Base-by-base conservation (phyloP, 2,797 vertebrate species). In the Pterois miles region DNA sequence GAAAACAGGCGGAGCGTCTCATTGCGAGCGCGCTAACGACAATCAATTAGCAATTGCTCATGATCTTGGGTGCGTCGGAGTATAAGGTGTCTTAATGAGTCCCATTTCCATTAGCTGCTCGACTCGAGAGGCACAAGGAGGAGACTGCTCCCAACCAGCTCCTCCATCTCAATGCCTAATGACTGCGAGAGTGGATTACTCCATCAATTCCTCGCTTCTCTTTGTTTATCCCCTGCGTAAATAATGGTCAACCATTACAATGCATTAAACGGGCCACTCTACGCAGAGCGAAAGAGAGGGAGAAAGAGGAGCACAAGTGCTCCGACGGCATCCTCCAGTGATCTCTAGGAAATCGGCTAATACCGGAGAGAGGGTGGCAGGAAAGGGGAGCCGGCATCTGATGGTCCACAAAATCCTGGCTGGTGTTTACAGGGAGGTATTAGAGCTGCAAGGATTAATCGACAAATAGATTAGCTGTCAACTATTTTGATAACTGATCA, bases 221-320 rank as follows among this genome's bases (percentile, higher is more conserved):
- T 95, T 93, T 93, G 92, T 94, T 94, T 94, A 94, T 93, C 91
- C 93, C 88, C 86, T 59, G 86, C 87, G 91, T 94, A 94, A 94
- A 94, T 94, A 95, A 94, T 92, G 91, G 92, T 93, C 92, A 94
- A 86, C 93, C 93, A 93, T 94, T 94, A 94, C 91, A 91, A 94
- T 93, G 92, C 92, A 94, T 94, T 93, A 93, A 90, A 89, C 85
- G 71, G 88, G 78, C 81, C 88, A 86, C 90, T 93, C 91, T 76
- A 78, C 66, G 72, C 77, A 18, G 78, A 85, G 84, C 57, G 33
- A 84, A 62, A 22, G 78, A 88, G 83, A 77, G 76, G 46, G 43
- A 77, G 84, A 65, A 65, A 78, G 86, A 81, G 83, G 83, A 81
- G 86, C 85, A 79, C 72, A 72, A 91, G 88, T 87, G 85, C 86